Conservation (phyloP, 2,797 vertebrate genomes). For the Gymnodraco acuticeps region DNA sequence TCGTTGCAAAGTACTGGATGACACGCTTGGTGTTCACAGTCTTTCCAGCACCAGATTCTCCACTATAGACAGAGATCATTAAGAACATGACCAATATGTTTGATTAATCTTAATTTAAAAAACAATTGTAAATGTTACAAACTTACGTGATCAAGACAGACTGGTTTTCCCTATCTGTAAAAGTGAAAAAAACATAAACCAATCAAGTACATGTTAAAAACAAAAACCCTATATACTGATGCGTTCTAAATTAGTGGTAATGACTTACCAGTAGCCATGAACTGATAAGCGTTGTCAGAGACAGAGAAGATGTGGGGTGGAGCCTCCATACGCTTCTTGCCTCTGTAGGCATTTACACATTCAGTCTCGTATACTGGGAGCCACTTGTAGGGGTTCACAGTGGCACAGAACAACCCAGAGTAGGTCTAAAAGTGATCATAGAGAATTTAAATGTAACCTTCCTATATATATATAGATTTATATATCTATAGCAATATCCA, state of each 20-base stretch:
- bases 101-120: too few species aligned
- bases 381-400: slow-evolving; percentile 70
- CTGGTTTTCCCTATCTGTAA: slow-evolving; percentile 89
- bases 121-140: not conserved
- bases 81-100: too few species aligned
- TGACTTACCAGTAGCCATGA: slow-evolving; percentile 79
- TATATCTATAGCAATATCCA: not conserved
- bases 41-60: slow-evolving; percentile 87
- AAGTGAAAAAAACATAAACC: too few species aligned
- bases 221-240: too few species aligned
- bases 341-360: slow-evolving; percentile 88
- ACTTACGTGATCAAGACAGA: slow-evolving; percentile 91
- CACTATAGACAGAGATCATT: slow-evolving; percentile 57
- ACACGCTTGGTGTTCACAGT: slow-evolving; percentile 88
- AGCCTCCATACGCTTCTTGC: slow-evolving; percentile 92
- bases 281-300: slow-evolving; percentile 92
- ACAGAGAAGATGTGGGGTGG: slow-evolving; percentile 95
- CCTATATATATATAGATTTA: not conserved
- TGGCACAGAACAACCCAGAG: slow-evolving; percentile 80
- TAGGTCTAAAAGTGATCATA: slow-evolving; percentile 81
- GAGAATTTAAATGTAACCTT: not conserved
- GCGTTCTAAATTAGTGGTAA: not conserved
- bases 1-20: slow-evolving; percentile 86
- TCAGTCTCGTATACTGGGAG: slow-evolving; percentile 88
- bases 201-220: too few species aligned